Base-by-base conservation (phyloP, 2,113 vertebrate genomes). In the Neoarius graeffei region DNA sequence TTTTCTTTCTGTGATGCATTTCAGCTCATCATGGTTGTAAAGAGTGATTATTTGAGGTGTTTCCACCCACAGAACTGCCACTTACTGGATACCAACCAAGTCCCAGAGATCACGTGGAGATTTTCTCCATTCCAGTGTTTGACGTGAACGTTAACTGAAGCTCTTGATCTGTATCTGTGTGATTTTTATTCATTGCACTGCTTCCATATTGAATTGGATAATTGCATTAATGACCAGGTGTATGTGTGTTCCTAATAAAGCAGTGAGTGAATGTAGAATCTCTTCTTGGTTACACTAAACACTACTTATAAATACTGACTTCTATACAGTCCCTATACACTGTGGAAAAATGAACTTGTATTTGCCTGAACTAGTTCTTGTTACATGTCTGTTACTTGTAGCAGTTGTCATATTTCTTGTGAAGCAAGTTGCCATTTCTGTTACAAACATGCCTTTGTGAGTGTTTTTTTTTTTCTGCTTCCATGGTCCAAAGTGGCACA, bases 401-500 rank as follows among this genome's bases (percentile, higher is more conserved):
- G 86, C 57, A 62, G 17, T 62, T 14, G 23, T 79, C 57, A 48
- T 56, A 54, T 81, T 57, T 81, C 77, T 69, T 23, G 50, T 80
- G n/a, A 76, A 17, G 57, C 35, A 76, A 50, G 67, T 27, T 87
- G 81, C 57, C 86, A 25, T 87, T 64, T 42, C 48, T 88, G 66
- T 74, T 77, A 66, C 71, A 64, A 48, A 42, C 20, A n/a, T 64
- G 13, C 30, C 56, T 80, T 81, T 25, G n/a, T 23, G 56, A 71
- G 56, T 23, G 8, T 52, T 27, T 54, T 3, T 25, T 42, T 52
- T 82, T 56, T 25, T 50, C 69, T 84, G 48, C 81, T 84, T 84
- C 48, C 59, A 56, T 84, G 87, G 81, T 84, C 81, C 87, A 84
- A 77, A 54, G 20, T 79, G 71, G 82, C 73, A 66, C 73, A 84